Evolutionary conservation across 2,888 invertebrate species (phyloP).

Genomic region (Ariolimax columbianus): DNA sequence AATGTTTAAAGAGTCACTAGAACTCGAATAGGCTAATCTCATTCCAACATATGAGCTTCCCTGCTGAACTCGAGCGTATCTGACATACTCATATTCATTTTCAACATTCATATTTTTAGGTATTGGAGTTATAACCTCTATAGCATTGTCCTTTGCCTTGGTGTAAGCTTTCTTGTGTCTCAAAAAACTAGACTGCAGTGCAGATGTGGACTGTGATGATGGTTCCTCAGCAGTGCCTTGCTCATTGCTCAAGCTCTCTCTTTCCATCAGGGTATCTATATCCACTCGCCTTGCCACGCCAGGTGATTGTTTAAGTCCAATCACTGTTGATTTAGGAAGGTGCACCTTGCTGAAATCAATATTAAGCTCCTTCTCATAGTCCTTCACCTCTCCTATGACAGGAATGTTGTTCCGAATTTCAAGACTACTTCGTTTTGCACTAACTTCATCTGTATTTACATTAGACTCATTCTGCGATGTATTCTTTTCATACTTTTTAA

Average conservation of each 20-base stretch:
- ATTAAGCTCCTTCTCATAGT: slow-evolving; percentile 66
- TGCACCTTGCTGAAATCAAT: slow-evolving; percentile 57
- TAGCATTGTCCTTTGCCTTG: slow-evolving; percentile 37
- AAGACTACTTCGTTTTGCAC: slow-evolving; percentile 68
- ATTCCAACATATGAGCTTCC: slow-evolving; percentile 89
- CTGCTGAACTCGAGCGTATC: slow-evolving; percentile 76
- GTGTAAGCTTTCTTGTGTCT: not conserved
- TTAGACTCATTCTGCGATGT: not conserved
- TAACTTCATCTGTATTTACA: slow-evolving; percentile 30
- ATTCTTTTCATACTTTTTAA: slow-evolving; percentile 34
- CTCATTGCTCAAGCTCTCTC: not conserved
- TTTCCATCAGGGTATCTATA: not conserved
- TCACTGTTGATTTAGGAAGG: slow-evolving; percentile 73
- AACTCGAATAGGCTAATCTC: slow-evolving; percentile 82
- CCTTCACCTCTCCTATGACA: slow-evolving; percentile 72
- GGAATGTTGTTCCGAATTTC: slow-evolving; percentile 77
- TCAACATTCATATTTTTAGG: slow-evolving; percentile 68
- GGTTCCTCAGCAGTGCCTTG: not conserved
- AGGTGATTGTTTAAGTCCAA: slow-evolving; percentile 73
- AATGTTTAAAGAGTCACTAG: slow-evolving; percentile 67
- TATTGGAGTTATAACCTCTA: slow-evolving; percentile 53
- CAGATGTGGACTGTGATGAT: not conserved
- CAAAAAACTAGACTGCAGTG: not conserved
- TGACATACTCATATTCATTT: slow-evolving; percentile 78
- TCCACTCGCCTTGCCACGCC: slow-evolving; percentile 74